Base-by-base conservation (phyloP, 2,888 invertebrate genomes). In the Hipparchia semele region DNA sequence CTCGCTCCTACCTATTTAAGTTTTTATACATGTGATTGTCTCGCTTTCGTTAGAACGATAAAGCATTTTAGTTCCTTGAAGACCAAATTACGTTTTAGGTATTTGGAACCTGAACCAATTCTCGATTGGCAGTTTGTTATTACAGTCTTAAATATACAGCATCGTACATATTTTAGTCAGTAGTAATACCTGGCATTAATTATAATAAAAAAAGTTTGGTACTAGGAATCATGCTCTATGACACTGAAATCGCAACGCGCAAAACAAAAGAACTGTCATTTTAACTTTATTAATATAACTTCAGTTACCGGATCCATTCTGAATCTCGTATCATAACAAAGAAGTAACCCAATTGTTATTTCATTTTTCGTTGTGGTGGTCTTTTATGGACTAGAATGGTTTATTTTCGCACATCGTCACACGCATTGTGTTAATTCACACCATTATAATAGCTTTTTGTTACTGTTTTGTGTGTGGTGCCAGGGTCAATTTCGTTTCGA, bases 401-500 rank as follows among this genome's bases (percentile, higher is more conserved):
- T 56, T 60, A 66, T 59, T 67, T 13, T 6, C 23, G 67, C 75
- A 72, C 72, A 68, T 46, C 39, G 39, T 39, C 66, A 71, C 77
- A 74, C 70, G 75, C 77, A 45, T 73, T 73, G 71, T 74, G 67
- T 70, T 73, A 46, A 69, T 73, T 6, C 6, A 49, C 49, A 65
- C 61, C 78, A 77, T 73, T 67, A 74, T 71, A 73, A 74, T 71
- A 73, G 70, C 64, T 66, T 83, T 39, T 77, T 82, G 83, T 84
- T 84, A 82, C 78, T 78, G 70, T 79, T 87, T 85, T 74, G 64
- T 79, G 72, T 81, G 75, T 87, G 87, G 87, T 87, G 85, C 80
- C 96, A 98, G 97, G 97, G 97, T 94, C 97, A 98, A 94, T 98
- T 98, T 94, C 96, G 97, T 86, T 98, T 98, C 94, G 97, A 97